A percentile compares a stretch with the other conserved stretches of the same genome.
phyloP scores from a whole-genome alignment of 2,888 invertebrate genomes.

The Drosophila kanekoi region DNA sequence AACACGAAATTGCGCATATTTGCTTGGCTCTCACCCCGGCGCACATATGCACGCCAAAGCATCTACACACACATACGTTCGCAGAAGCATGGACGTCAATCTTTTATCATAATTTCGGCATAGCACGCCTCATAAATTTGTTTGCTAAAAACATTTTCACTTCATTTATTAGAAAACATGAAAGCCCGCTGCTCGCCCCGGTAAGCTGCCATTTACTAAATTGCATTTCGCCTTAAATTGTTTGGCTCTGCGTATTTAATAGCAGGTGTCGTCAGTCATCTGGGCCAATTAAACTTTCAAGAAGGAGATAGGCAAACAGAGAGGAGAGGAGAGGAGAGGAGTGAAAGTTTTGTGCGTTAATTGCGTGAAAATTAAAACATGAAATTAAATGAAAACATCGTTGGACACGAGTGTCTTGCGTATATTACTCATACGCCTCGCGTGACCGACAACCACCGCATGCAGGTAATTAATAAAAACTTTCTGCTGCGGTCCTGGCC shows the following conservation, averaged over 20 bases:
- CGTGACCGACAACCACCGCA: conserved; percentile 59
- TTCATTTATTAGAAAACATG: conserved; percentile 70
- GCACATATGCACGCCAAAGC: conserved; percentile 5
- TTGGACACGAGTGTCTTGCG: conserved; percentile 67
- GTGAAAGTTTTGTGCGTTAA: conserved; percentile 64
- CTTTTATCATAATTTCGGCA: conserved; percentile 75
- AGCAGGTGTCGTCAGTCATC: conserved; percentile 49
- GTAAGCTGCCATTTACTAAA: conserved; percentile 17
- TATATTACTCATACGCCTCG: conserved; percentile 61
- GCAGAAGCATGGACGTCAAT: conserved; percentile 39
- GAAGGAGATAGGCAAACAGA: not conserved
- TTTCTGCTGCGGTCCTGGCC: conserved; percentile 49
- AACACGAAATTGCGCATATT: conserved; percentile 80
- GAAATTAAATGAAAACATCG: conserved; percentile 80
- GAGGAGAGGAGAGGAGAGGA: too few species aligned
- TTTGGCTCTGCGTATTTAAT: conserved; percentile 22
- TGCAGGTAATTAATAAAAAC: conserved; percentile 80
- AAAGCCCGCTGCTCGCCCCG: conserved; percentile 6
- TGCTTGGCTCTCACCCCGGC: conserved; percentile 51
- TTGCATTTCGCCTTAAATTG: conserved; percentile 44
- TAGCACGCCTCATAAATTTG: conserved; percentile 76
- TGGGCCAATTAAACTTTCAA: conserved; percentile 48
- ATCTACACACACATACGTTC: not conserved
- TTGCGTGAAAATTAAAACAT: conserved; percentile 79
- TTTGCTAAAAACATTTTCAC: conserved; percentile 78